These are phyloP conservation scores for Melanerpes aurifrons DNA, from an alignment of 2,113 vertebrate species.

Conservation along the genomic window DNA sequence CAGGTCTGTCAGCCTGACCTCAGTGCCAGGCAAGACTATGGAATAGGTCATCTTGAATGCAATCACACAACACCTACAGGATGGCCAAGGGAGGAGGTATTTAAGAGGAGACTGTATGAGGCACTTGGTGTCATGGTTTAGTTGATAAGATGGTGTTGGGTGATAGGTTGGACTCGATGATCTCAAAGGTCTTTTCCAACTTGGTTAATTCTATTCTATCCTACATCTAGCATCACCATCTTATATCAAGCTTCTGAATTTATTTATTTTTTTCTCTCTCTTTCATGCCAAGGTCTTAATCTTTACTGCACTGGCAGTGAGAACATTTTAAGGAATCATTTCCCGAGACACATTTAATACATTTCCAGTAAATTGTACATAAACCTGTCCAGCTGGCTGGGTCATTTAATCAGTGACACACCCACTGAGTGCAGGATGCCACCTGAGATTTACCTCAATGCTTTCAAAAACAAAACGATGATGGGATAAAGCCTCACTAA, in stretches of 20 bases:
- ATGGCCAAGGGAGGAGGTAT: too few relatives aligned
- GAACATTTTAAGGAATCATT: constrained; percentile 80
- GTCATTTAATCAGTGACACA: constrained; percentile 77
- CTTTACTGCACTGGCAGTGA: constrained; percentile 68
- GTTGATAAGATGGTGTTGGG: too few relatives aligned
- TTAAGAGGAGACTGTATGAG: too few relatives aligned
- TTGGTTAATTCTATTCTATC: too few relatives aligned
- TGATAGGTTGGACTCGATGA: too few relatives aligned
- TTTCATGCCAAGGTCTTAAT: constrained; percentile 74
- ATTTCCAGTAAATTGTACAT: constrained; percentile 77
- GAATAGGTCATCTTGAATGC: too few relatives aligned
- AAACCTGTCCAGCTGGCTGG: constrained; percentile 76
- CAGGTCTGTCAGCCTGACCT: too few relatives aligned
- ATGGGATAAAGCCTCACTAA: constrained; percentile 85
- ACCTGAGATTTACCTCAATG: constrained; percentile 71
- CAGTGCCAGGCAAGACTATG: too few relatives aligned
- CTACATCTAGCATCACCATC: constrained; percentile 30
- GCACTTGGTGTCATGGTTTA: too few relatives aligned
- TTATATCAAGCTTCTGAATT: constrained; percentile 63
- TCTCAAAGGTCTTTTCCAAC: too few relatives aligned
- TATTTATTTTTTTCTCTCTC: constrained; percentile 71
- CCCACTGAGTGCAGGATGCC: constrained; percentile 68
- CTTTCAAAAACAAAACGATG: constrained; percentile 70
- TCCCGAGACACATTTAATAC: constrained; percentile 78
- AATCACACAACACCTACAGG: too few relatives aligned